Base-by-base conservation (phyloP, 1,140 invertebrate genomes). In the Nephotettix cincticeps region DNA sequence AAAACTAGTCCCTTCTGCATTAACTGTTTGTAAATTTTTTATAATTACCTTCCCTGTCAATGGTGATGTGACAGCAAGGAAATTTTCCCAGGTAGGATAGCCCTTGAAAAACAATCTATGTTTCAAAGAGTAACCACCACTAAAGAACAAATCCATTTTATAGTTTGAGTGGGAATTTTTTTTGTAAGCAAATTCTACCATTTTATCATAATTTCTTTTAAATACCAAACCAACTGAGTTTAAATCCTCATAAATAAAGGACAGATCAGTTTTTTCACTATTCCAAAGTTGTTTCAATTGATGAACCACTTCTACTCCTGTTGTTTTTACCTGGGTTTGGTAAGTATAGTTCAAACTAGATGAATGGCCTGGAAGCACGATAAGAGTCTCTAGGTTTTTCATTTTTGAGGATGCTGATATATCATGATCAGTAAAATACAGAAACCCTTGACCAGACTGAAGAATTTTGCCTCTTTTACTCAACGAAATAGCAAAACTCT, bases 121-220 rank as follows among this genome's bases (percentile, higher is more conserved):
- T 61, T 61, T 61, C 1, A 61, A 9, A 2, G 25, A 27, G 25
- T 61, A 61, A 6, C 56, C 56, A 9, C 56, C 56, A 61, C 4
- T 2, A 1, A 61, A 29, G 11, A 9, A 14, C 11, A 61, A 21
- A n/a, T 61, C 56, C 9, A 23, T 61, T 29, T 23, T 61, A 25
- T 61, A 61, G 25, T 61, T 61, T 25, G 14, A 14, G 27, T 61
- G 25, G 56, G 11, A 14, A 6, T 13, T 1, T 6, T 61, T 61
- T 23, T 27, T 61, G 56, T 27, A 61, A 28, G 13, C 6, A 13
- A 61, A 27, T 29, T 61, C 56, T 27, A n/a, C 21, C 28, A 27
- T 61, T 61, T 61, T 61, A n/a, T 61, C 56, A 61, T 61, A 9
- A n/a, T 61, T 61, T 29, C 56, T 61, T 29, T 61, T 61, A 9